These are phyloP conservation scores for Microctonus brassicae DNA, from an alignment of 2,888 invertebrate species.

Conservation along the genomic window DNA sequence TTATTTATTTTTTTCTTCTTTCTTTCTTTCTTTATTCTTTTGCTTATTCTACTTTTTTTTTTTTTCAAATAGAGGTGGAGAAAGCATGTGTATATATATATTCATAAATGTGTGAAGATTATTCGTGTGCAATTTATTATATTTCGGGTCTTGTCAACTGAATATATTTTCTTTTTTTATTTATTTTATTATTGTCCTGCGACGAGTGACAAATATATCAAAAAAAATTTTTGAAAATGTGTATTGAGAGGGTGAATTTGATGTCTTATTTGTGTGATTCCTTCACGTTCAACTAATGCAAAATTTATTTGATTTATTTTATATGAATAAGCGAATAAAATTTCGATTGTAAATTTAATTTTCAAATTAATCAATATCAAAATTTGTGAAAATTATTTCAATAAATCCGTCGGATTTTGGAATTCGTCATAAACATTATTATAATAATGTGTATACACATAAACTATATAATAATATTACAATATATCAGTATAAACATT, in stretches of 20 bases:
- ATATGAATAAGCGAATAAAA: no score
- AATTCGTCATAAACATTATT: no score
- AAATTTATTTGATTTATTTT: no score
- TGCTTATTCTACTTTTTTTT: no score
- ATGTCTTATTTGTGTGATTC: constrained; percentile 34
- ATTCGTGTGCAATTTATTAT: background rate
- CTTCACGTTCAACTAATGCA: no score
- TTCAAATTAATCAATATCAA: no score
- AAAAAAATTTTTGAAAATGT: background rate
- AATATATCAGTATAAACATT: no score
- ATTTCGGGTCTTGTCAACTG: background rate
- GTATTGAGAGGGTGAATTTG: constrained; percentile 9
- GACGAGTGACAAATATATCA: constrained; percentile 42
- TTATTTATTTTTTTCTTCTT: background rate
- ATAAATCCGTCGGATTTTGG: constrained; percentile 18
- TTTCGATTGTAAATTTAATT: background rate
- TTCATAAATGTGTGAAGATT: background rate
- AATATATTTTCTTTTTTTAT: no score
- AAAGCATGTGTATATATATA: background rate
- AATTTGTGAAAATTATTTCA: no score
- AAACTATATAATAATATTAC: no score
- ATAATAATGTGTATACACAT: no score
- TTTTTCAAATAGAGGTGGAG: background rate
- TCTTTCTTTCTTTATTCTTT: background rate
- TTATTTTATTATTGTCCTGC: constrained; percentile 39